These are phyloP conservation scores for Brachypteracias leptosomus DNA, from an alignment of 2,113 vertebrate genomes.

Conservation along the genomic window DNA sequence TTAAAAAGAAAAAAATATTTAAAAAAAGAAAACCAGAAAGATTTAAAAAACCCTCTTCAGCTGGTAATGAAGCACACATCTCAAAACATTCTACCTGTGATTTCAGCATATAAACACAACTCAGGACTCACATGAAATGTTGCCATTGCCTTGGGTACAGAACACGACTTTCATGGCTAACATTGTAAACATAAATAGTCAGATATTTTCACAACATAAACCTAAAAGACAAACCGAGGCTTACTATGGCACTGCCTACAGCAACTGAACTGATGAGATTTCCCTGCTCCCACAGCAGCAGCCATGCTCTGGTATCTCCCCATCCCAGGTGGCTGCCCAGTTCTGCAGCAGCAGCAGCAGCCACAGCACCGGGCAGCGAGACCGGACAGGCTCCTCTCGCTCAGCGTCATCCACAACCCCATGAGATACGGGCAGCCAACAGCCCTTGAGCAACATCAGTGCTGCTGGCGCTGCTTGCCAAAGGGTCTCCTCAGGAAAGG, in stretches of 20 bases:
- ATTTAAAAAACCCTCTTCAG: not conserved
- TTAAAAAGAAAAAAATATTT: not conserved
- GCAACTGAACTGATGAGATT: not conserved
- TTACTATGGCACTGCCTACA: not conserved
- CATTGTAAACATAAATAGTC: not conserved
- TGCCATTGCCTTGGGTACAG: not conserved
- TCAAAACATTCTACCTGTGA: not conserved
- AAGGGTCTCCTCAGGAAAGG: not conserved
- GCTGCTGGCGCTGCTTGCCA: not conserved
- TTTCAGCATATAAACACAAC: not conserved
- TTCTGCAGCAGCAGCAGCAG: not conserved
- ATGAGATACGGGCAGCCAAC: rapidly evolving
- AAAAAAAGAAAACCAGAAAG: not conserved
- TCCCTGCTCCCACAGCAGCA: not conserved
- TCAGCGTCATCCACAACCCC: not conserved
- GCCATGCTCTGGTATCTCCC: not conserved
- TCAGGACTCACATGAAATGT: not conserved
- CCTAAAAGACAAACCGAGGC: not conserved
- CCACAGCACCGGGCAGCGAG: not conserved
- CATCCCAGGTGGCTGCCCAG: not conserved
- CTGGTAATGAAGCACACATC: not conserved
- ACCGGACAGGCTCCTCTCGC: not conserved
- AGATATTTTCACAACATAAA: not conserved
- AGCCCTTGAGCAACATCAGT: not conserved
- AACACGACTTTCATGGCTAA: not conserved